These are phyloP conservation scores for Torymus auratus DNA, from an alignment of 2,888 invertebrate species.

Conservation along the genomic window DNA sequence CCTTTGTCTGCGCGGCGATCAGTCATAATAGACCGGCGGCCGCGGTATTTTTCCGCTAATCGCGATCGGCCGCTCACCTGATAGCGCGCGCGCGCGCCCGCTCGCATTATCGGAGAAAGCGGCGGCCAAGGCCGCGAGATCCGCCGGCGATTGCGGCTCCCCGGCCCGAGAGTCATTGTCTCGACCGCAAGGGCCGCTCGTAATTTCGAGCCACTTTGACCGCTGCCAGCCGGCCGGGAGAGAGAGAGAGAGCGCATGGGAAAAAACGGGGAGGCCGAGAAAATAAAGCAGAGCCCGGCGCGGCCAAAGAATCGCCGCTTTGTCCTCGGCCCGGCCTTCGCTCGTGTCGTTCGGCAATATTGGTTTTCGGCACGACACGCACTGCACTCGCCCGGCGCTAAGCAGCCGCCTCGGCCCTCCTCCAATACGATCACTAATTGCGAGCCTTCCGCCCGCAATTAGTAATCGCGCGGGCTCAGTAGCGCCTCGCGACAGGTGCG, in stretches of 20 bases:
- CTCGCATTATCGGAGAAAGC: too few species aligned
- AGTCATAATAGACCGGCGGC: slow-evolving; percentile 17
- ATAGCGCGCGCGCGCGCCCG: too few species aligned
- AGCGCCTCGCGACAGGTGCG: too few species aligned
- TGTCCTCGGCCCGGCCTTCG: slow-evolving; percentile 11
- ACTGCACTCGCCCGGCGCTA: too few species aligned
- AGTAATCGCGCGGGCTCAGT: too few species aligned
- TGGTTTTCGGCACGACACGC: slow-evolving; percentile 30
- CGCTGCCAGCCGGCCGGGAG: slow-evolving; percentile 36
- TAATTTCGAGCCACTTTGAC: slow-evolving; percentile 55
- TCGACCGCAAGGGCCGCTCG: slow-evolving; percentile 62
- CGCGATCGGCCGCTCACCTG: too few species aligned
- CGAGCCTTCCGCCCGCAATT: slow-evolving; percentile 8
- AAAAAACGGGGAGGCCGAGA: slow-evolving; percentile 28
- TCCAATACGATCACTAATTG: too few species aligned
- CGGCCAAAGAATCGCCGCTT: slow-evolving; percentile 18
- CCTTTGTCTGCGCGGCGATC: slow-evolving; percentile 36
- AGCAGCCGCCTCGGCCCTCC: too few species aligned
- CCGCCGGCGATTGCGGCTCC: slow-evolving; percentile 56
- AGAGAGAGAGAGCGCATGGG: too few species aligned
- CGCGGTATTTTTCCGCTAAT: slow-evolving; percentile 28
- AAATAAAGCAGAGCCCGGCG: slow-evolving; percentile 35
- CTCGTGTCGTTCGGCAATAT: slow-evolving; percentile 43
- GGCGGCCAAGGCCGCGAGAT: slow-evolving; percentile 29
- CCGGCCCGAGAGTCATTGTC: slow-evolving; percentile 58